Evolutionary conservation across 1,140 invertebrate species (phyloP), one percentile per base, ranked within the genome.

Genomic region (Leguminivora glycinivorella): DNA sequence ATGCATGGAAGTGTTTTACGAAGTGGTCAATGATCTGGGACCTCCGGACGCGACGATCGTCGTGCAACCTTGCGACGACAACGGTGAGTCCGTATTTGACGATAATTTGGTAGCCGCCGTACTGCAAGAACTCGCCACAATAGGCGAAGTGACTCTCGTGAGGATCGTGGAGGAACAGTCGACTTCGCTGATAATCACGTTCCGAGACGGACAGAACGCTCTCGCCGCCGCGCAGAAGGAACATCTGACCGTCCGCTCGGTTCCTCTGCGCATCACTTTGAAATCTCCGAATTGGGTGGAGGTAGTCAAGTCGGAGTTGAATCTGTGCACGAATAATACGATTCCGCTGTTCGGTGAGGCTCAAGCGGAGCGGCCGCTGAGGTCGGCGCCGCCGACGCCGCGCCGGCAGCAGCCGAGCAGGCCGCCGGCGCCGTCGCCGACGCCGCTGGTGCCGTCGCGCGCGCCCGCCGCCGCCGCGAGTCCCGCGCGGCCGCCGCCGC

Each of bases 21-120:
- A 98, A 85, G 96, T 98, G 0, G 95, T 99, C 19, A 93, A 94
- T 72, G 95, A 97, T 81, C 92, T 98, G 40, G 98, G 98, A 7
- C 98, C 98, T n/a, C 96, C 97, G 1, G 98, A 99, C 93, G 96
- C 96, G n/a, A 98, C 98, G 14, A 95, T 99, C 73, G 94, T 99
- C 68, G 94, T 99, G 1, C 94, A 95, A 79, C 93, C 94, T 43
- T 79, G 81, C 31, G 85, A 90, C 47, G 84, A 92, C 34, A 79
- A 79, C 9, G 87, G 93, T 22, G 91, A 92, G 19, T 89, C 91
- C 25, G 88, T 93, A 24, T 93, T 94, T 71, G 92, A 96, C 75
- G 95, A 96, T 75, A 94, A 94, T 75, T 93, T 97, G 56, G 95
- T 98, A 90, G 93, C 93, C 52, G 93, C 93, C 12, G 88, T 97